Base-by-base conservation (phyloP, 2,113 vertebrate species). In the Nesogale talazaci region DNA sequence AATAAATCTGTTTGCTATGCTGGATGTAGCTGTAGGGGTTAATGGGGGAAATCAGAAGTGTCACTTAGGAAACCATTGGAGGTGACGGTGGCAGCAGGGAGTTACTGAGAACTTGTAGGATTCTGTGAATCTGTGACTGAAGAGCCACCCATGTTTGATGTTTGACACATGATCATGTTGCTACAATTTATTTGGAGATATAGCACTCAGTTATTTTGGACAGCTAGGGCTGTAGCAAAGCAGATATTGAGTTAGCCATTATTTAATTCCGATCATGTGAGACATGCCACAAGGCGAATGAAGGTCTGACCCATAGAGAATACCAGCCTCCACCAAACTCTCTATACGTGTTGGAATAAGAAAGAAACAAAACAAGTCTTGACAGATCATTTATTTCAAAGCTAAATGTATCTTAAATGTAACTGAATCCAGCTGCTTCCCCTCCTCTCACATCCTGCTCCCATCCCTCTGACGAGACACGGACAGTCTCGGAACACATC, bases 401-500 rank as follows among this genome's bases (percentile, higher is more conserved):
- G 86, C 96, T 97, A 89, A 96, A 96, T 94, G 95, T 95, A 95
- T 96, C 95, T 91, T 94, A 93, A 94, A 86, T 8, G 56, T 97
- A 97, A 97, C 83, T 94, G 91, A 90, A 94, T 77, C 95, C 96
- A 97, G 95, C 95, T 97, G 96, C 94, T 95, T 84, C 83, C 88
- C 42, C 83, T 90, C 79, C 93, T 86, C 19, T 46, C 57, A 86
- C 46, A 40, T 85, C 27, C 59, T 38, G 23, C 36, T 76, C 86
- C 79, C 72, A 29, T 83, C 52, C 42, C 72, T 59, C 34, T 94
- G 95, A 97, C 10, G 89, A 96, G 93, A 83, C 80, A 81, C 92
- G 84, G 95, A 96, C 95, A 94, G 86, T 31, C 81, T 65, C 14
- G 83, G 94, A 92, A 88, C 90, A 92, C 8, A 6, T 82, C 75